phyloP scores from a whole-genome alignment of 2,113 vertebrate species.

The Eira barbara region DNA sequence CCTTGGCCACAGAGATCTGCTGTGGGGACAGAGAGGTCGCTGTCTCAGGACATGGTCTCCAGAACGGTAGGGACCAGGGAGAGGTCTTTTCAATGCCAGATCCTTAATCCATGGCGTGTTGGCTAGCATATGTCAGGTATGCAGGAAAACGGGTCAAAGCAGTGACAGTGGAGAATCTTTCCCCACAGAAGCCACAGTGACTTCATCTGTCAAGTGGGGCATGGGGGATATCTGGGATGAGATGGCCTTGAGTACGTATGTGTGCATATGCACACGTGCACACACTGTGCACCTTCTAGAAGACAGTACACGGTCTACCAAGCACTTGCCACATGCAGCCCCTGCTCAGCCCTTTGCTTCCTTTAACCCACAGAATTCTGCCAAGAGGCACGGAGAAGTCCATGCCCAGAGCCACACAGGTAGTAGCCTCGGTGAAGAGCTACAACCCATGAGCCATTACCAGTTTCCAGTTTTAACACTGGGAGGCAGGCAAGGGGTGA shows the following conservation, averaged over 20 bases:
- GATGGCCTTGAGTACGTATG: neutral
- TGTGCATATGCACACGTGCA: too few relatives aligned
- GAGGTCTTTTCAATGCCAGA: neutral
- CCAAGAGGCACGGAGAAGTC: neutral
- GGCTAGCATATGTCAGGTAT: neutral
- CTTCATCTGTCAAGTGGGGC: neutral
- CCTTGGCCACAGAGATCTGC: neutral
- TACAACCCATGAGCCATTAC: neutral
- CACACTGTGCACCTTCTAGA: neutral
- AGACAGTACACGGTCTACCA: neutral
- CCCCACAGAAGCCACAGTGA: neutral
- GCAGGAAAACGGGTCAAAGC: too few relatives aligned
- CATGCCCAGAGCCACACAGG: neutral
- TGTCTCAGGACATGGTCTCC: neutral
- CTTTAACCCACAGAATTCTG: neutral
- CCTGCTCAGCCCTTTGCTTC: neutral
- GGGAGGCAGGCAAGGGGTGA: accelerated
- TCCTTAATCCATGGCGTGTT: neutral
- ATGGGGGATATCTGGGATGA: too few relatives aligned
- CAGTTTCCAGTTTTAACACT: neutral
- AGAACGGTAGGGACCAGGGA: neutral
- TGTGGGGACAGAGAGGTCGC: accelerated
- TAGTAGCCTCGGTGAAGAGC: accelerated
- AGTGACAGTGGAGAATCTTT: neutral
- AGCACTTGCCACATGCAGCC: neutral